These are phyloP conservation scores for Epirrita christyi DNA, from an alignment of 2,888 invertebrate genomes.

Conservation along the genomic window DNA sequence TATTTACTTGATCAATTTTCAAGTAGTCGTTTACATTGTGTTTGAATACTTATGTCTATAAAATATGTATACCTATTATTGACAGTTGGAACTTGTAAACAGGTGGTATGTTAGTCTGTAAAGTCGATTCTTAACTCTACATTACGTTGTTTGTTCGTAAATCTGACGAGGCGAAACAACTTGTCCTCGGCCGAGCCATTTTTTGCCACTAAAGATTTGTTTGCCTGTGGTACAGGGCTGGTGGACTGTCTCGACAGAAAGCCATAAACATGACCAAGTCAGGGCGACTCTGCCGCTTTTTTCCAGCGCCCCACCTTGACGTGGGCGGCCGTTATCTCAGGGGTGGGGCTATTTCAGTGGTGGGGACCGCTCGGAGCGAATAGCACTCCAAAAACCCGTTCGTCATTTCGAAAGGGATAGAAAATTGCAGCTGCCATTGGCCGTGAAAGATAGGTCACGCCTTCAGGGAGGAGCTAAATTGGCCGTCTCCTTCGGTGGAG, in stretches of 20 bases:
- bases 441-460: slow-evolving; percentile 52
- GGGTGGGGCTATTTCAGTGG: slow-evolving; percentile 53
- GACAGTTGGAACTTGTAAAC: slow-evolving; percentile 29
- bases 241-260: slow-evolving; percentile 80
- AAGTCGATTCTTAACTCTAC: slow-evolving; percentile 60
- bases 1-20: no score
- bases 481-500: slow-evolving; percentile 79
- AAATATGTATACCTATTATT: background rate
- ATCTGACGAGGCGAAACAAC: slow-evolving; percentile 81
- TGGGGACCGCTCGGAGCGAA: slow-evolving; percentile 69
- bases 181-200: slow-evolving; percentile 78
- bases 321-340: slow-evolving; percentile 56
- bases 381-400: slow-evolving; percentile 44
- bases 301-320: slow-evolving; percentile 68
- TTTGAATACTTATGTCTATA: no score
- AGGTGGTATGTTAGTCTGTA: slow-evolving; percentile 42
- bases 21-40: no score
- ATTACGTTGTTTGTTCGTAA: slow-evolving; percentile 69
- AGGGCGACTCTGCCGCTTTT: slow-evolving; percentile 78
- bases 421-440: slow-evolving; percentile 69
- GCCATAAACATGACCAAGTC: slow-evolving; percentile 83
- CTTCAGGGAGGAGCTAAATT: slow-evolving; percentile 64
- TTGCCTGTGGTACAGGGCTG: slow-evolving; percentile 72
- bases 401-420: slow-evolving; percentile 68
- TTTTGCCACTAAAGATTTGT: slow-evolving; percentile 84